Conservation (phyloP, 92 coral and sea anemone genomes). For the Nematostella vectensis region DNA sequence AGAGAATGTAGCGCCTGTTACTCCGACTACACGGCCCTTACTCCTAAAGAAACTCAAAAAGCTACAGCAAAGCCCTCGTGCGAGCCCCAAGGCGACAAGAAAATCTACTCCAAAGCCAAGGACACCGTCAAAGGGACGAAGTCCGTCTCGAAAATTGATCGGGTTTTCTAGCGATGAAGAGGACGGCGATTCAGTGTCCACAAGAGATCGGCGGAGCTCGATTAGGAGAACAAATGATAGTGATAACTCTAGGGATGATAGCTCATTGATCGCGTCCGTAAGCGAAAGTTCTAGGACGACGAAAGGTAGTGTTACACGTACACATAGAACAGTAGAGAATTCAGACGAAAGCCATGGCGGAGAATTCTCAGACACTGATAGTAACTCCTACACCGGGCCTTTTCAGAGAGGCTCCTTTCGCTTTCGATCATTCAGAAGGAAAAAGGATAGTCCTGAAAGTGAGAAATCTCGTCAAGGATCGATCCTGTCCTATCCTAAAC, state of each 20-base stretch:
- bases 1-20: conserved; percentile 82
- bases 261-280: not conserved
- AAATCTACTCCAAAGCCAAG: conserved; percentile 46
- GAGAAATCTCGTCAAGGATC: conserved; percentile 1
- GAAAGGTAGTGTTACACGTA: not conserved
- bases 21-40: conserved; percentile 58
- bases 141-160: conserved; percentile 71
- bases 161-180: conserved; percentile 99
- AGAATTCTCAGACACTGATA: conserved; percentile 28
- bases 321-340: not conserved
- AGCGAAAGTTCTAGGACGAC: not conserved
- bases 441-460: conserved; percentile 29
- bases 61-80: conserved; percentile 21
- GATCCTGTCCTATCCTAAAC: too few relatives aligned
- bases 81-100: conserved; percentile 27
- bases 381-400: conserved; percentile 26
- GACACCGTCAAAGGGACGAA: conserved; percentile 23
- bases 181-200: conserved; percentile 26
- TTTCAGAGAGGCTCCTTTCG: conserved; percentile 31
- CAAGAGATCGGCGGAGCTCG: conserved; percentile 29
- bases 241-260: not conserved
- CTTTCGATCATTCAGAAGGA: conserved; percentile 26
- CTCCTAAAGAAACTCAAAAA: conserved; percentile 68
- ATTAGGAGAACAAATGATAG: conserved; percentile 3
- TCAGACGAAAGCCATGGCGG: not conserved